Conservation (phyloP, 2,888 invertebrate species). For the Tetropium fuscum region DNA sequence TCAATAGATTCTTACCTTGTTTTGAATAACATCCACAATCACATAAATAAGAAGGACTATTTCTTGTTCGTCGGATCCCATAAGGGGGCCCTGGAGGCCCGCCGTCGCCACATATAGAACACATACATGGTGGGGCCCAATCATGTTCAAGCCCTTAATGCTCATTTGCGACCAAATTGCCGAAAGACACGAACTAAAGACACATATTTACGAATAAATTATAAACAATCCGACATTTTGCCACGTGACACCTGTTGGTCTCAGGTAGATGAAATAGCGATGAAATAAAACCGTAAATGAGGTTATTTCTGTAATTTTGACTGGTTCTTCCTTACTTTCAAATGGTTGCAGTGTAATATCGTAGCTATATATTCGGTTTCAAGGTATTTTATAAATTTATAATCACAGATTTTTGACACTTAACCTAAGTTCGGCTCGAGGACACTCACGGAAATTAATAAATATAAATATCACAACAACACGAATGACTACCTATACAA, state of each 20-base stretch:
- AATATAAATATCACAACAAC: constrained; percentile 47
- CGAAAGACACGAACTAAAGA: constrained; percentile 38
- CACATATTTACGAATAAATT: constrained; percentile 38
- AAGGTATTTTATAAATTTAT: constrained; percentile 16
- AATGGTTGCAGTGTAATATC: no score
- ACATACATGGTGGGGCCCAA: constrained; percentile 85
- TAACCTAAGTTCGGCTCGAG: constrained; percentile 47
- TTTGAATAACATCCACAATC: constrained; percentile 88
- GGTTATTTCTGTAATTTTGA: constrained; percentile 5
- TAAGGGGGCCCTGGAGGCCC: constrained; percentile 89
- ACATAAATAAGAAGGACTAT: constrained; percentile 92
- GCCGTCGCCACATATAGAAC: constrained; percentile 94
- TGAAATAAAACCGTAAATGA: constrained; percentile 11
- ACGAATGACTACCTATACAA: constrained; percentile 17
- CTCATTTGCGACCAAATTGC: constrained; percentile 56
- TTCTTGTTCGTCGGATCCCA: constrained; percentile 97
- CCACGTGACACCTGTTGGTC: constrained; percentile 59
- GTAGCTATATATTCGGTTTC: constrained; percentile 1
- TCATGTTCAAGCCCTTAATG: constrained; percentile 68
- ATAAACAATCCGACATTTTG: constrained; percentile 55
- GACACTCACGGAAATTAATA: constrained; percentile 32
- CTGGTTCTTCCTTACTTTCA: constrained; percentile 1
- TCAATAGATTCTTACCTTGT: constrained; percentile 87
- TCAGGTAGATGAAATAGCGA: constrained; percentile 35
- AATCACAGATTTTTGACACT: constrained; percentile 50